Evolutionary conservation across 2,113 vertebrate genomes (phyloP), one percentile per base, ranked within the genome.

Genomic region (Periophthalmus modestus): DNA sequence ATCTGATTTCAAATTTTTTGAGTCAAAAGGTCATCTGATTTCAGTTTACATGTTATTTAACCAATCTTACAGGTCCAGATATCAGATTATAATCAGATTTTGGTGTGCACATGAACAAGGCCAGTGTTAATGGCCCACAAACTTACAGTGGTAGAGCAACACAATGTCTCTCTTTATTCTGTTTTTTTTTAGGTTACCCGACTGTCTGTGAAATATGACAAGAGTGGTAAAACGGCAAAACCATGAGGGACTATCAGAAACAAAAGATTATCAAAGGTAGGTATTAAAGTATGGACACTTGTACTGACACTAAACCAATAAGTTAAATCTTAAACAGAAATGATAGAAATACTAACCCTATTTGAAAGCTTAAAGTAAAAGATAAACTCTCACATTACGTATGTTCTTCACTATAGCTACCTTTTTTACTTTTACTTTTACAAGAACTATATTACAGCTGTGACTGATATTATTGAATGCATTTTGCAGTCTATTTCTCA

Each of bases 401-500:
- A 55, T 21, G 7, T n/a, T 21, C n/a, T n/a, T 55, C 39, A n/a
- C 19, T n/a, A 2, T 21, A n/a, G n/a, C 7, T 19, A n/a, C 18
- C 50, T 2, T n/a, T 54, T 50, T n/a, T n/a, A n/a, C n/a, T n/a
- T 54, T 54, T n/a, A n/a, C 16, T 54, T n/a, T n/a, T n/a, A n/a
- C n/a, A 9, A 24, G 13, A 28, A 5, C 11, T 15, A 21, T 7
- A n/a, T 6, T 1, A 11, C 3, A 28, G 28, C 59, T 18, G 59
- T 9, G 59, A 18, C 59, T 16, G 15, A 34, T 18, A 3, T 11
- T 52, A 47, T 13, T 55, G 6, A 36, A 36, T 77, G 67, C n/a
- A 76, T 73, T 66, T 57, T n/a, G 62, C 0, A 18, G 21, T 16
- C 43, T 79, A 58, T 83, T 74, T 69, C 80, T 78, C 13, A 5